Percentiles rank a stretch among this genome's conserved stretches.
Evolutionary conservation across 2,888 invertebrate genomes (phyloP).

Genomic region (Ophioninae sp.): DNA sequence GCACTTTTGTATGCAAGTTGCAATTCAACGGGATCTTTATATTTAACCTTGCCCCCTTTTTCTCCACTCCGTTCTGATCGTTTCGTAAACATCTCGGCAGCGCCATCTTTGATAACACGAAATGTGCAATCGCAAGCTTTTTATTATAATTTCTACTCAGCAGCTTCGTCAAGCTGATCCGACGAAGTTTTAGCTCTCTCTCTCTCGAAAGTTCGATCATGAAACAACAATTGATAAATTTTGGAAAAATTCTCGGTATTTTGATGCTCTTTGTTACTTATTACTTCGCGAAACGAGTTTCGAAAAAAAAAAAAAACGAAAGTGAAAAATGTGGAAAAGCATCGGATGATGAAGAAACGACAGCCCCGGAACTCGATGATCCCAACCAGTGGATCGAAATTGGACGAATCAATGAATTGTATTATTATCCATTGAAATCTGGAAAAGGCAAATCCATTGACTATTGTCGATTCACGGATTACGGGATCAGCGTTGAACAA

Average conservation of each 20-base stretch:
- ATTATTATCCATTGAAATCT: slow-evolving; percentile 80
- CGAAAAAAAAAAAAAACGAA: slow-evolving; percentile 1
- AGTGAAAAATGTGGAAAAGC: background rate
- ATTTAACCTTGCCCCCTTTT: too few relatives aligned
- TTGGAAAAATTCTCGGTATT: slow-evolving; percentile 27
- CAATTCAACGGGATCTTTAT: too few relatives aligned
- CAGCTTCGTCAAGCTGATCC: too few relatives aligned
- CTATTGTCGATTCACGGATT: slow-evolving; percentile 75
- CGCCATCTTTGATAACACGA: too few relatives aligned
- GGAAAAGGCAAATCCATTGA: slow-evolving; percentile 74
- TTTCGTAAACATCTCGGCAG: too few relatives aligned
- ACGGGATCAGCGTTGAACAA: slow-evolving; percentile 72
- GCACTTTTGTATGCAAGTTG: background rate
- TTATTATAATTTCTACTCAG: too few relatives aligned
- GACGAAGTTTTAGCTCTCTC: too few relatives aligned
- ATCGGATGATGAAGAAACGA: background rate
- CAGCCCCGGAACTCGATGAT: slow-evolving; percentile 38
- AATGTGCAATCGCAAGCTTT: too few relatives aligned
- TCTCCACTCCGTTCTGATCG: too few relatives aligned
- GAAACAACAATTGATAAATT: too few relatives aligned
- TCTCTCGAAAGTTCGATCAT: too few relatives aligned
- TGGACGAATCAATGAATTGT: slow-evolving; percentile 76
- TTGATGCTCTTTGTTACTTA: slow-evolving; percentile 18
- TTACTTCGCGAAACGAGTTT: slow-evolving; percentile 20
- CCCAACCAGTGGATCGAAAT: slow-evolving; percentile 76